Conservation (phyloP, 2,113 vertebrate genomes). For the Ageneiosus marmoratus region DNA sequence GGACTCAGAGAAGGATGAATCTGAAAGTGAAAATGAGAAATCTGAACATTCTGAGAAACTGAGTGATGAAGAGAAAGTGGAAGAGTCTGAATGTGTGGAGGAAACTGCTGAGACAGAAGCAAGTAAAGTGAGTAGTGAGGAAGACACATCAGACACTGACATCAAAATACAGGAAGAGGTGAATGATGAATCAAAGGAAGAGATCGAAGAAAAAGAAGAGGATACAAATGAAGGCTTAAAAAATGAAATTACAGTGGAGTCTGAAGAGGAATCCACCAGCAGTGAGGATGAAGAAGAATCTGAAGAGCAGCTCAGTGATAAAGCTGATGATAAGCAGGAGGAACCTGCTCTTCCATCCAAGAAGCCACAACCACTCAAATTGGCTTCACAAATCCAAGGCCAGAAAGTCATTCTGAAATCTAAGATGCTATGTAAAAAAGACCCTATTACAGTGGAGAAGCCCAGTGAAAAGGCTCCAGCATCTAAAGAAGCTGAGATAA, state of each 20-base stretch:
- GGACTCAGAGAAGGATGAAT: constrained; percentile 7
- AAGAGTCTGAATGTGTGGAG: constrained; percentile 19
- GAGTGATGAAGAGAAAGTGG: constrained; percentile 53
- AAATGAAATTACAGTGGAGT: constrained; percentile 53
- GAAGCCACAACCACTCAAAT: constrained; percentile 38
- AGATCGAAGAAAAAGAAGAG: constrained; percentile 51
- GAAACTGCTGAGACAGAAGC: constrained; percentile 28
- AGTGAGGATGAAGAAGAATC: constrained; percentile 54
- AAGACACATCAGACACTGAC: constrained; percentile 33
- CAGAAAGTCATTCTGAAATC: constrained; percentile 45
- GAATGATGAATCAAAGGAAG: constrained; percentile 54
- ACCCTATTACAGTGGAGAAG: constrained; percentile 29
- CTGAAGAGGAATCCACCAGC: constrained; percentile 50
- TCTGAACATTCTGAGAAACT: constrained; percentile 56
- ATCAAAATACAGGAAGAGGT: constrained; percentile 45
- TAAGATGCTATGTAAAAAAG: constrained; percentile 64
- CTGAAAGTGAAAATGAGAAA: constrained; percentile 55
- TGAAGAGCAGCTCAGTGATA: constrained; percentile 31
- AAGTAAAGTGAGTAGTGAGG: constrained; percentile 40
- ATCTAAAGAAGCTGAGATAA: constrained; percentile 41
- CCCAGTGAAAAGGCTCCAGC: constrained; percentile 21
- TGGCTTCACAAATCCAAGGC: constrained; percentile 27
- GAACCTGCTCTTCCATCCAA: neutral
- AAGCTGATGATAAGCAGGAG: constrained; percentile 25
- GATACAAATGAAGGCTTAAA: constrained; percentile 48